Conservation (phyloP, 1,140 invertebrate species). For the Eupristina koningsbergeri region DNA sequence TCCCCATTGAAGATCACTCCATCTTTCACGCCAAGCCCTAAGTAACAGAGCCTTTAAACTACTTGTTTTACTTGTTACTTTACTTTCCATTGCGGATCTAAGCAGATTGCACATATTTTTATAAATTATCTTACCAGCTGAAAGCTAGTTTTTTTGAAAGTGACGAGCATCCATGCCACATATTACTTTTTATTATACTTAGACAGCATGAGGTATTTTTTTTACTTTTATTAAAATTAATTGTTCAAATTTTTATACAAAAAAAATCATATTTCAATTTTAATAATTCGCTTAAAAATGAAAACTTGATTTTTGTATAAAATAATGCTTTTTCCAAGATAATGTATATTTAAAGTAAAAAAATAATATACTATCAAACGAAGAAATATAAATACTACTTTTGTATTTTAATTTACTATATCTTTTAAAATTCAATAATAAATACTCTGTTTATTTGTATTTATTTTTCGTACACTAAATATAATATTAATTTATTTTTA, state of each 20-base stretch:
- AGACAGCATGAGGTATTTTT: not conserved
- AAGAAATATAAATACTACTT: not conserved
- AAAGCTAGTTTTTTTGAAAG: not conserved
- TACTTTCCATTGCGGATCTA: conserved; percentile 77
- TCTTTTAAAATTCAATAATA: not conserved
- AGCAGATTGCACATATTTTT: conserved; percentile 58
- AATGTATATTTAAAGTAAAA: not conserved
- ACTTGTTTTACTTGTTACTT: conserved; percentile 88
- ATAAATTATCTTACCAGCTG: not conserved
- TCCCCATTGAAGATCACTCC: conserved; percentile 95
- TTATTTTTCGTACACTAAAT: not conserved
- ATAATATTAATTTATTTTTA: not conserved
- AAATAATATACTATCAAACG: not conserved
- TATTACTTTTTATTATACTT: not conserved
- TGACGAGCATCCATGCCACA: not conserved
- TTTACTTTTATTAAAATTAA: not conserved
- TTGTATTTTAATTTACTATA: not conserved
- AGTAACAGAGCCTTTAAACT: conserved; percentile 88
- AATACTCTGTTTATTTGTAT: not conserved
- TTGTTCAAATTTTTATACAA: not conserved
- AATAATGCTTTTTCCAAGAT: too few species aligned
- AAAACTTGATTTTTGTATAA: too few species aligned
- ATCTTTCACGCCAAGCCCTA: conserved; percentile 93
- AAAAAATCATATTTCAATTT: not conserved
- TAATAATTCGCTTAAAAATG: not conserved